These are phyloP conservation scores for Amphipoea lucens DNA, from an alignment of 2,888 invertebrate species.

Conservation along the genomic window DNA sequence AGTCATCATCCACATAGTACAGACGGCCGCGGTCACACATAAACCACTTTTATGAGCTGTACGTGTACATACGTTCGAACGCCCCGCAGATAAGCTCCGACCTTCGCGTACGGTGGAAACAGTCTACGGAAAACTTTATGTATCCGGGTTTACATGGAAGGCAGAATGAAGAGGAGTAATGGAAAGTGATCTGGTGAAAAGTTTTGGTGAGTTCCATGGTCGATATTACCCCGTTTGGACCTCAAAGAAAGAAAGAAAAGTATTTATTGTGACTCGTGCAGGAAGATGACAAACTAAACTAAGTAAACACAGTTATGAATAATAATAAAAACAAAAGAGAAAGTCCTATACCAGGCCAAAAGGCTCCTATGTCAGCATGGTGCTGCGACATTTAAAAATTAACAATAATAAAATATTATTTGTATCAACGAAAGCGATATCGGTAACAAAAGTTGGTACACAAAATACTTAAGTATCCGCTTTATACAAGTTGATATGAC, in stretches of 20 bases:
- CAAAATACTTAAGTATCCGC: not conserved
- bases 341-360: too few species aligned
- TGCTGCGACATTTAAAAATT: too few species aligned
- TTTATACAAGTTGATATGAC: too few species aligned
- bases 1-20: slow-evolving; percentile 49
- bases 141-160: slow-evolving; percentile 30
- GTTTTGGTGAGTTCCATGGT: not conserved
- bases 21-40: slow-evolving; percentile 41
- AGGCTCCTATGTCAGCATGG: too few species aligned
- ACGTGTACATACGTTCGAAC: slow-evolving; percentile 48
- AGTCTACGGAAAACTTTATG: slow-evolving; percentile 55
- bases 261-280: too few species aligned
- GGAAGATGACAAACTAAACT: too few species aligned
- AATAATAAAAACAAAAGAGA: too few species aligned
- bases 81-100: slow-evolving; percentile 55
- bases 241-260: too few species aligned
- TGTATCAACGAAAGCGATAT: not conserved
- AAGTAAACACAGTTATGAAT: too few species aligned
- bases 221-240: not conserved
- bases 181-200: slow-evolving; percentile 36
- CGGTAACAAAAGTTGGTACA: not conserved
- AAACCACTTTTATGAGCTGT: slow-evolving; percentile 48
- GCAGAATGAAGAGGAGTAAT: slow-evolving; percentile 29
- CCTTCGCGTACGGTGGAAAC: slow-evolving; percentile 42
- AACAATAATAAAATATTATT: too few species aligned